Evolutionary conservation across 2,113 vertebrate species (phyloP), one percentile per base, ranked within the genome.

Genomic region (Bagarius yarrelli): DNA sequence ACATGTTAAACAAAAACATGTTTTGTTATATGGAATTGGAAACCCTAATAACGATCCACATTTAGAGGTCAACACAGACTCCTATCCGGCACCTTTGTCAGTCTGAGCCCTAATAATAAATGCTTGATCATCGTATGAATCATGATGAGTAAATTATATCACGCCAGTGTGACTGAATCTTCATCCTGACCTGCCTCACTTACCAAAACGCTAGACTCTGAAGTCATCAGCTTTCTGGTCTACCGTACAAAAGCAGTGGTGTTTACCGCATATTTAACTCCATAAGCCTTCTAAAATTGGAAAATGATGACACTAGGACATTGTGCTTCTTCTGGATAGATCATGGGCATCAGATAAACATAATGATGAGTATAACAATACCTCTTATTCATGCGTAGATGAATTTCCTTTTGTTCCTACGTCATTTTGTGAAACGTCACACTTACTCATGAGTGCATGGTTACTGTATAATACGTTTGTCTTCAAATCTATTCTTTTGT

Each of bases 71-170:
- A 57, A 56, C 59, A 64, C 30, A 27, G 40, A 19, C 32, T 72
- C 27, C 59, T 34, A 81, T 77, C 47, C 66, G 69, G 36, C 60
- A 70, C 47, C 40, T 85, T 75, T 72, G 76, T 83, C 60, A 78
- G 59, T 81, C 77, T 82, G 81, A 85, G 76, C 73, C 57, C 59
- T 23, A 50, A 60, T 4, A 80, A 84, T 83, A 74, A 83, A 69
- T 78, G 77, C 78, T 67, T 83, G 77, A 71, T 84, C 83, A 81
- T 72, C 77, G 67, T 83, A 18, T 40, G 83, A 87, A 78, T 83
- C 89, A 86, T 85, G 89, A 89, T 87, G 81, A 75, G 88, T 50
- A 71, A 84, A 86, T 90, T 80, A 90, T 90, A 85, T 92, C 91
- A 91, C 76, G 66, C 30, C 5, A 34, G 89, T 82, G 88, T 92